Percentiles rank a stretch among this genome's conserved stretches.
phyloP scores from a whole-genome alignment of 1,140 invertebrate species.

The Drosophila sechellia region DNA sequence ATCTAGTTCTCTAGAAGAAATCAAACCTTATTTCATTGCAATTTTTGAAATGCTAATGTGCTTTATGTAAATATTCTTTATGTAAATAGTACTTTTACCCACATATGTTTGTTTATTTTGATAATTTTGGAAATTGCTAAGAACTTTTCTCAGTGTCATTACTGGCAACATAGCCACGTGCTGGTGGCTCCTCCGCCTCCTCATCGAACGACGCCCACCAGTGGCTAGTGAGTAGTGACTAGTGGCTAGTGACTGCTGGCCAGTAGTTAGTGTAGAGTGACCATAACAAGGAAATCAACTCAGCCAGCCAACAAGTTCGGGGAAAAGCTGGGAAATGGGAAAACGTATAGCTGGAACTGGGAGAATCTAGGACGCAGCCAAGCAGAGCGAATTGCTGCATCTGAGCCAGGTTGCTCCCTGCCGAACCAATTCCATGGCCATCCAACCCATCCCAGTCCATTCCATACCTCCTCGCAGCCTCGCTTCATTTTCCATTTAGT shows the following conservation, averaged over 20 bases:
- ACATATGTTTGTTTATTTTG: too few species aligned
- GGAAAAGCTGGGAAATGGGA: slow-evolving; percentile 22
- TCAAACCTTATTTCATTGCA: too few species aligned
- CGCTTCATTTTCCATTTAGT: slow-evolving; percentile 78
- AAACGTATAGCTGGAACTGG: slow-evolving; percentile 4
- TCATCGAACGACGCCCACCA: slow-evolving; percentile 33
- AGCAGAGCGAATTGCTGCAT: slow-evolving; percentile 76
- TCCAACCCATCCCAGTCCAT: background rate
- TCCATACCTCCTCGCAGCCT: background rate
- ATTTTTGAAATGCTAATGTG: too few species aligned
- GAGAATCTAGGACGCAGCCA: slow-evolving; percentile 57
- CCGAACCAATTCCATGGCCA: slow-evolving; percentile 11
- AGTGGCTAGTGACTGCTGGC: slow-evolving; percentile 4
- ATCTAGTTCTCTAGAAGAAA: background rate
- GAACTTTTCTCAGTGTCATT: background rate
- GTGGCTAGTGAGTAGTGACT: slow-evolving; percentile 1
- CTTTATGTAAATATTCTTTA: too few species aligned
- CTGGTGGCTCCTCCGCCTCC: slow-evolving; percentile 23
- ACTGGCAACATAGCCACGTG: slow-evolving; percentile 27
- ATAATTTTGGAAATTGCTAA: background rate
- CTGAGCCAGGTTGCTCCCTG: slow-evolving; percentile 27
- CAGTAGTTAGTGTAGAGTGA: slow-evolving; percentile 30
- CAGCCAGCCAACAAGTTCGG: slow-evolving; percentile 4
- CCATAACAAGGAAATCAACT: slow-evolving; percentile 56
- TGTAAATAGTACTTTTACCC: too few species aligned